These are phyloP conservation scores for Gortyna flavago DNA, from an alignment of 2,888 invertebrate species.

Conservation along the genomic window DNA sequence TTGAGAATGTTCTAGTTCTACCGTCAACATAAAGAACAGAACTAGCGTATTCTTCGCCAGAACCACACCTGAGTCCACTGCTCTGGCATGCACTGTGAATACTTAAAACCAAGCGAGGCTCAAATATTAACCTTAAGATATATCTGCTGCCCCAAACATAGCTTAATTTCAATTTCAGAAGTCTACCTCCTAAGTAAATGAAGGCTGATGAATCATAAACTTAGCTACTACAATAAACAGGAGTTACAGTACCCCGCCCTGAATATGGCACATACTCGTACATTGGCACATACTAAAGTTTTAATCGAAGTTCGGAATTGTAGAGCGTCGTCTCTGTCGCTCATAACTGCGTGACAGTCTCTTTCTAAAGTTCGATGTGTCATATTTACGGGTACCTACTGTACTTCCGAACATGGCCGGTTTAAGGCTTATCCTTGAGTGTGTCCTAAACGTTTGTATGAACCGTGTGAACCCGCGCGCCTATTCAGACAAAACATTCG, in stretches of 20 bases:
- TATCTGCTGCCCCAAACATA: not conserved
- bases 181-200: slow-evolving; percentile 18
- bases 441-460: slow-evolving; percentile 41
- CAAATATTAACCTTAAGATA: slow-evolving; percentile 21
- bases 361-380: not conserved
- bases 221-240: not conserved
- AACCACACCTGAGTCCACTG: not conserved
- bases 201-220: slow-evolving; percentile 13
- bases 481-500: slow-evolving; percentile 45
- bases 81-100: not conserved
- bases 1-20: not conserved
- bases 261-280: not conserved
- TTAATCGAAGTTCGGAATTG: too few species aligned
- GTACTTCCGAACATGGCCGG: not conserved
- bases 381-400: not conserved
- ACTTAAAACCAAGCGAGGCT: not conserved
- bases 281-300: too few species aligned
- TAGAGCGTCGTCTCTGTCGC: not conserved
- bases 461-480: slow-evolving; percentile 21
- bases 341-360: too few species aligned
- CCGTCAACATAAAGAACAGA: too few species aligned
- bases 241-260: not conserved
- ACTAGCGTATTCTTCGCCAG: not conserved
- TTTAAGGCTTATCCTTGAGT: slow-evolving; percentile 17
- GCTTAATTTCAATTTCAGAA: not conserved